phyloP scores from a whole-genome alignment of 2,113 vertebrate species.

The Leucosticte australis region DNA sequence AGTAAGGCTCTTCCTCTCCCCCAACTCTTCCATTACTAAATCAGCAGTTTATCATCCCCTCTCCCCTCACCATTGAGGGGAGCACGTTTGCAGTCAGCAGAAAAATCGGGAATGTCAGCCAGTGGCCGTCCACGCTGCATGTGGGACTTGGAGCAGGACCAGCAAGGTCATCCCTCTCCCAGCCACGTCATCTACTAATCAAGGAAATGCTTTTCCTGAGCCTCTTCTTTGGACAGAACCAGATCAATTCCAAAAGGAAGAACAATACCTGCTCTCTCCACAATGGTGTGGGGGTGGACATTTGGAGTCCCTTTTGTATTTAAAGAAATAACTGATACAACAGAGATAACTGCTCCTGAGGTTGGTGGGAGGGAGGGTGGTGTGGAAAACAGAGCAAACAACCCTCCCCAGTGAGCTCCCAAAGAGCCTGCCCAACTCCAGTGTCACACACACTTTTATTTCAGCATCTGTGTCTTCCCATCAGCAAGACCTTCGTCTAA shows the following conservation, averaged over 20 bases:
- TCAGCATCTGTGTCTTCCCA: slow-evolving; percentile 40
- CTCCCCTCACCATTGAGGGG: not conserved
- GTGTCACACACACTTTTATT: not conserved
- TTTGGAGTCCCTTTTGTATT: not conserved
- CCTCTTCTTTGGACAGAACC: not conserved
- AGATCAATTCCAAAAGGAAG: not conserved
- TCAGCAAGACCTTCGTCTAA: slow-evolving; percentile 56
- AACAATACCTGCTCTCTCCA: not conserved
- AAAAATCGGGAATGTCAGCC: not conserved
- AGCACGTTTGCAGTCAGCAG: not conserved
- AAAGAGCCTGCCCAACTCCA: not conserved
- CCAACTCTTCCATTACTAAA: not conserved
- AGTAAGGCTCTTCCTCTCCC: slow-evolving; percentile 23
- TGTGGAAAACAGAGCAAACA: not conserved
- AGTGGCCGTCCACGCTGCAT: not conserved
- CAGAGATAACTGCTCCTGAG: not conserved
- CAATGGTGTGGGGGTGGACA: rapidly evolving
- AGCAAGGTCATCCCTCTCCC: not conserved
- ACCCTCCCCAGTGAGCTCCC: not conserved
- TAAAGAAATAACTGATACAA: not conserved
- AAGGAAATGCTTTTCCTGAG: not conserved
- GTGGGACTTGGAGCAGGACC: rapidly evolving
- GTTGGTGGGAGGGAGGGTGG: not conserved
- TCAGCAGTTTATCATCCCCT: not conserved
- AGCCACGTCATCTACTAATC: not conserved